These are phyloP conservation scores for Mesoclemmys tuberculata DNA, from an alignment of 2,113 vertebrate species.

Conservation along the genomic window DNA sequence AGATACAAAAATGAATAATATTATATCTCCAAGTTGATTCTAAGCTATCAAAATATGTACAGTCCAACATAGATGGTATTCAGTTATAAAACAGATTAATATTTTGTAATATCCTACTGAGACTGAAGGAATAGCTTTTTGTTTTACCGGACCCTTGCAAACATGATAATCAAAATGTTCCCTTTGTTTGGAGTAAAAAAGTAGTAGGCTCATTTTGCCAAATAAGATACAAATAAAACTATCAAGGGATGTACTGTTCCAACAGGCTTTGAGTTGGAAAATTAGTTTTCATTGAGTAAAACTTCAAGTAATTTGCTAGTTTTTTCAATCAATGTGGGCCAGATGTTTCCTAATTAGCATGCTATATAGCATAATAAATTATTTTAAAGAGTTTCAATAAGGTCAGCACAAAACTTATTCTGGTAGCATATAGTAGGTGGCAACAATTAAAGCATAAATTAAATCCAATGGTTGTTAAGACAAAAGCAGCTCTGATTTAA, in stretches of 20 bases:
- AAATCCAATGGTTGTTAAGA: conserved; percentile 13
- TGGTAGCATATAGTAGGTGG: background rate
- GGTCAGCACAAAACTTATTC: conserved; percentile 29
- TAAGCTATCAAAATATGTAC: conserved; percentile 65
- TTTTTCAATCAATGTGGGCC: conserved; percentile 51
- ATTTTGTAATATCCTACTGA: conserved; percentile 60
- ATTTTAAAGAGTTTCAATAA: conserved; percentile 51
- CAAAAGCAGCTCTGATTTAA: background rate
- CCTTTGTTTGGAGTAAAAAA: conserved; percentile 53
- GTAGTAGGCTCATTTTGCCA: conserved; percentile 41
- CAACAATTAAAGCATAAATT: conserved; percentile 32
- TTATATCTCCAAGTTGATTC: conserved; percentile 58
- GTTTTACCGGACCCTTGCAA: conserved; percentile 41
- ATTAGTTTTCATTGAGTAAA: conserved; percentile 64
- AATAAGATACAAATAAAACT: conserved; percentile 26
- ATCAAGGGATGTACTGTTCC: conserved; percentile 21
- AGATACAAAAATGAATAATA: conserved; percentile 66
- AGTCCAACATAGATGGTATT: conserved; percentile 65
- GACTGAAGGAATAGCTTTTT: conserved; percentile 46
- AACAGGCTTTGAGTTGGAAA: conserved; percentile 47
- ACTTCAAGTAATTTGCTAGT: conserved; percentile 64
- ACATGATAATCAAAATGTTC: conserved; percentile 62
- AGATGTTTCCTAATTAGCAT: conserved; percentile 56
- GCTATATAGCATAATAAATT: background rate
- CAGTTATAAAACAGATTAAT: conserved; percentile 58